Conservation (phyloP, 2,113 vertebrate species). For the Tor tambroides region DNA sequence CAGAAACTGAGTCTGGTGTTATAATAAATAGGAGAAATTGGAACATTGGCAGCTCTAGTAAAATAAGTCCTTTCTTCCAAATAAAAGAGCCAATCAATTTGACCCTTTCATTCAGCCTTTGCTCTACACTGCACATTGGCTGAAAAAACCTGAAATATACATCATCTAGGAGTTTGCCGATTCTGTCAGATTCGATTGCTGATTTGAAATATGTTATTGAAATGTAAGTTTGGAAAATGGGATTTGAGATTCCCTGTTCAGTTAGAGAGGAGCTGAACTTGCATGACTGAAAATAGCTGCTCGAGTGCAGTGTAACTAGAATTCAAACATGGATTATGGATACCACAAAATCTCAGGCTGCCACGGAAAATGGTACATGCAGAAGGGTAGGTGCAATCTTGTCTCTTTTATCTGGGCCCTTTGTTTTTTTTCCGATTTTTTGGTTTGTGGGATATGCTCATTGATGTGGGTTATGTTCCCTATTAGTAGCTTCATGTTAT, state of each 20-base stretch:
- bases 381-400: background rate
- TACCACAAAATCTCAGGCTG: background rate
- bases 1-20: too few relatives aligned
- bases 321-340: background rate
- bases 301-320: background rate
- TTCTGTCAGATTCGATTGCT: background rate
- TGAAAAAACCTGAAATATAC: background rate
- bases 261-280: background rate
- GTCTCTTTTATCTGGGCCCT: background rate
- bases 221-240: background rate
- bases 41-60: background rate
- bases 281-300: background rate
- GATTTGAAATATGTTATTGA: too few relatives aligned
- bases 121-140: background rate
- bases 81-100: background rate
- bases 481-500: slow-evolving; percentile 28
- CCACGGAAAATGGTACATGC: background rate
- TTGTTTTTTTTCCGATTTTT: background rate
- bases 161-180: background rate
- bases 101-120: background rate
- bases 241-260: background rate
- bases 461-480: background rate
- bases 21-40: too few relatives aligned
- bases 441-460: background rate
- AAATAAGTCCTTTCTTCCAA: background rate